Evolutionary conservation across 2,797 vertebrate species (phyloP), one percentile per base, ranked within the genome.

Genomic region (Intellagama lesueurii): DNA sequence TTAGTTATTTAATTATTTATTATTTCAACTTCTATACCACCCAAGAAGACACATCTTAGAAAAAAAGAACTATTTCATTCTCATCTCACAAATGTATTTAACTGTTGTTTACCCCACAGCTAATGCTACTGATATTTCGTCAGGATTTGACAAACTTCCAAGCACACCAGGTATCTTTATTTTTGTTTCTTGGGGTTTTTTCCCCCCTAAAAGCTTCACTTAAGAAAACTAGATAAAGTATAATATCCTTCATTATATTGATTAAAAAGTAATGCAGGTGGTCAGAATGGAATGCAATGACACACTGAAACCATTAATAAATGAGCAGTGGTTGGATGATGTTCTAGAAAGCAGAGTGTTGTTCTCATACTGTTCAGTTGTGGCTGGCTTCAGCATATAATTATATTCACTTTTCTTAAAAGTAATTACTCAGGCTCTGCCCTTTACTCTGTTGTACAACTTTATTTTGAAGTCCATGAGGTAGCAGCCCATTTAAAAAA

Each of bases 121-220:
- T 40, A 87, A 86, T 76, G 66, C 87, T 81, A 80, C 66, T 86
- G 92, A 92, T 91, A 87, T 87, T 89, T 94, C 90, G 82, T 89
- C 83, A 68, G 52, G 90, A 69, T 30, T 72, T 52, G 73, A 35
- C 78, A 78, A 68, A 32, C 68, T 19, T 40, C 5, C 78, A 88
- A 85, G 86, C 88, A 83, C 88, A 17, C 7, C 90, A 92, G 94
- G 95, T 96, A 96, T 85, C 35, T 77, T 24, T 68, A 44, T 64
- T 28, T 7, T 30, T 35, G 3, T 78, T 24, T 81, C 64, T 85
- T 84, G 4, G 19, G 16, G 1, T 19, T 70, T 52, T 56, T 56
- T 56, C 11, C 11, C 11, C 11, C 4, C 68, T 47, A 22, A 30
- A 35, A 69, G 11, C 30, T 75, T 60, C 32, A 60, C 12, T 72